Percentiles rank a stretch among this genome's conserved stretches.
Conservation (phyloP, 2,797 vertebrate species). For the Gymnothorax reevesii region DNA sequence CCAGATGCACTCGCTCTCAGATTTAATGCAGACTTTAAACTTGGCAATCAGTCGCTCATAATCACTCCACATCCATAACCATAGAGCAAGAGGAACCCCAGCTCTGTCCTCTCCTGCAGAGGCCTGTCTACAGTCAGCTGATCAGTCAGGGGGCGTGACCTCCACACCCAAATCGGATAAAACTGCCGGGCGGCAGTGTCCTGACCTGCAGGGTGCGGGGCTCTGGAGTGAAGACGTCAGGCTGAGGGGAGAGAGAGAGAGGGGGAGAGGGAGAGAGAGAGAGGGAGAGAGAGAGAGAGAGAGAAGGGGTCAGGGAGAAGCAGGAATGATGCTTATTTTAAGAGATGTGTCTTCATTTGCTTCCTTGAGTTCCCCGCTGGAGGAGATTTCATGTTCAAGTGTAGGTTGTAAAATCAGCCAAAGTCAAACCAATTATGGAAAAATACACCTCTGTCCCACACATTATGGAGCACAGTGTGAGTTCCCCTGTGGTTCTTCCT, state of each 20-base stretch:
- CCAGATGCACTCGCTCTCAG: background rate
- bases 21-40: background rate
- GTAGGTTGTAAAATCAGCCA: no score
- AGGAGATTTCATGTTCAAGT: no score
- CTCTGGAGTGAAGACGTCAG: background rate
- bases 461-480: no score
- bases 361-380: no score
- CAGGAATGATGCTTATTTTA: no score
- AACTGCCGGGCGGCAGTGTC: slow-evolving; percentile 33
- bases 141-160: background rate
- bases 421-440: no score
- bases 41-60: background rate
- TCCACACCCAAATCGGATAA: background rate
- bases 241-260: slow-evolving; percentile 26
- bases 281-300: slow-evolving; percentile 21
- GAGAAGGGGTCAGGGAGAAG: no score
- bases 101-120: background rate
- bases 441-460: no score
- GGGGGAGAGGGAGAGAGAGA: slow-evolving; percentile 34
- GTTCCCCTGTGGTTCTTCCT: no score
- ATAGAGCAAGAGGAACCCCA: background rate
- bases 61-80: background rate
- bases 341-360: no score
- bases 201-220: slow-evolving; percentile 36
- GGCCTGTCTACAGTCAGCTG: background rate